Base-by-base conservation (phyloP, 2,113 vertebrate species). In the Calidris pygmaea region DNA sequence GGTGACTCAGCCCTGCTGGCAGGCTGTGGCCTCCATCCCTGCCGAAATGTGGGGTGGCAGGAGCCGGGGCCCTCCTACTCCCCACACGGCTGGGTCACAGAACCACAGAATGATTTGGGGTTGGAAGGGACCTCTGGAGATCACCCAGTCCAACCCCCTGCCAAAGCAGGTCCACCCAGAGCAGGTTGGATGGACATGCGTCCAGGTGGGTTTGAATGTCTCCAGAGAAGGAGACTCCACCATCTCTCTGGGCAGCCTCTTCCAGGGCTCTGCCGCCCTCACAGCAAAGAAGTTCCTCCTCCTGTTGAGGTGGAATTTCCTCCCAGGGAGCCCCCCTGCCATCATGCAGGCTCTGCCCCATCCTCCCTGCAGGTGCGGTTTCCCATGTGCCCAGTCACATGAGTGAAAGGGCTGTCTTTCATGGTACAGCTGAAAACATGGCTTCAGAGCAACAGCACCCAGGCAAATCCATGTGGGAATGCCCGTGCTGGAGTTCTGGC, bases 11-110 rank as follows among this genome's bases (percentile, higher is more conserved):
- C 23, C 22, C 19, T 24, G 13, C 9, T 7, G 14, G 13, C 23
- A 8, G 14, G 45, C 29, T 22, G 14, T 0, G 1, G 32, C 26
- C 52, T 55, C 17, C 2, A 0, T 26, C 1, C n/a, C 56, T 8
- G 1, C 35, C 3, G 13, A 35, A 50, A 29, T 0, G 6, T 3
- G 6, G 27, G 34, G 4, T 37, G 20, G 8, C 12, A 34, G 8
- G 18, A 23, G 18, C 24, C 8, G 23, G 21, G 7, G 9, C 29
- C 19, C 9, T 17, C 12, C 8, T 37, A 19, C 39, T 48, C 21
- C 14, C 1, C 1, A 1, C 1, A 2, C 0, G 1, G 21, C 12
- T 3, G 0, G 10, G 37, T 3, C 10, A n/a, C 30, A 32, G 29
- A 55, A 55, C 27, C 29, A 55, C 55, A 34, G 55, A 34, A 58